Percentiles rank a stretch among this genome's conserved stretches.
Evolutionary conservation across 2,113 vertebrate genomes (phyloP).

Genomic region (Pygoscelis antarcticus): DNA sequence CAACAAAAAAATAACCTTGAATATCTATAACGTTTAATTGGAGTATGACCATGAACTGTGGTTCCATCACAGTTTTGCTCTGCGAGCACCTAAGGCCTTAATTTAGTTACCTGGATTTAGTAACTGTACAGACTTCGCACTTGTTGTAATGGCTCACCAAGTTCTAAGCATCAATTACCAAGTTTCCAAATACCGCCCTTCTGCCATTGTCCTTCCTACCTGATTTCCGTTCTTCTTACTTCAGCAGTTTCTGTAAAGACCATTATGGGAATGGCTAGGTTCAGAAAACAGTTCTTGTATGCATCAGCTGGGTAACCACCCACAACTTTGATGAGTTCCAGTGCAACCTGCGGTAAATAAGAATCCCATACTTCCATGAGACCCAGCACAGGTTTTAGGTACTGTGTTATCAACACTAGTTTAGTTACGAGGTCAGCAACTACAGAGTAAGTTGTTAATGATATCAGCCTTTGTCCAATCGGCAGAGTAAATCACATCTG

Average conservation of each 20-base stretch:
- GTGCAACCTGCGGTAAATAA: conserved; percentile 82
- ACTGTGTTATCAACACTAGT: not conserved
- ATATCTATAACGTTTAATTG: not conserved
- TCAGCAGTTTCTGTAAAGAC: conserved; percentile 91
- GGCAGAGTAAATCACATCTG: not conserved
- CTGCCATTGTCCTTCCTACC: conserved; percentile 69
- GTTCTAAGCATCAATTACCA: not conserved
- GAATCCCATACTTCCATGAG: not conserved
- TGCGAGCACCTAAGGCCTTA: not conserved
- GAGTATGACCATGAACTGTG: not conserved
- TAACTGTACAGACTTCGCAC: not conserved
- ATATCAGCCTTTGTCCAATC: not conserved
- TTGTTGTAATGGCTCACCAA: not conserved
- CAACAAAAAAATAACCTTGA: not conserved
- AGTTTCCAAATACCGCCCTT: not conserved
- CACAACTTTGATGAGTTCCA: conserved; percentile 93
- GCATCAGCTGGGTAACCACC: conserved; percentile 86
- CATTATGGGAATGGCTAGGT: conserved; percentile 94
- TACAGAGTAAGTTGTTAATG: not conserved
- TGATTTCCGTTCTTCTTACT: conserved; percentile 90
- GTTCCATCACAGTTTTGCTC: not conserved
- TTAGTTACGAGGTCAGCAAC: not conserved
- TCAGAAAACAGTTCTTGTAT: conserved; percentile 97
- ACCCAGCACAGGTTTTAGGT: not conserved
- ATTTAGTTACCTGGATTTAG: not conserved